Base-by-base conservation (phyloP, 2,797 vertebrate species). In the Carduelis carduelis region DNA sequence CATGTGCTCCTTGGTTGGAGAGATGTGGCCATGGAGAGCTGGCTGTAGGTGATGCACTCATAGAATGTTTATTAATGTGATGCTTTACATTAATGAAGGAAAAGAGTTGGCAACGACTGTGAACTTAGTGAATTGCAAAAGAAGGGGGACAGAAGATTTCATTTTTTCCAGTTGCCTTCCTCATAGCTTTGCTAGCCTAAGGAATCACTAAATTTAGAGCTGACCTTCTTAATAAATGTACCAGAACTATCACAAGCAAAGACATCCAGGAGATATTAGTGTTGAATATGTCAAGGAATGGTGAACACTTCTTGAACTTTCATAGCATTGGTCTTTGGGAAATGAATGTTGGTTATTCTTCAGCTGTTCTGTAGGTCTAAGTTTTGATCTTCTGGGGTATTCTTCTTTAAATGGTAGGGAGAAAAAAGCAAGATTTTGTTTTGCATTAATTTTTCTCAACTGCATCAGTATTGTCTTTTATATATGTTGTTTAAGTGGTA, bases 121-220 rank as follows among this genome's bases (percentile, higher is more conserved):
- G 86, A 50, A 60, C 44, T 84, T 90, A 84, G 87, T 95, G 91
- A 92, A 94, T 93, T 93, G 89, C 82, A 79, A 72, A 94, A 69
- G 89, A 94, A 95, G 50, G 55, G 39, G 43, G 59, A 76, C 90
- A 90, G 88, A 80, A 85, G 82, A 96, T 78, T 83, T 78, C 39
- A 85, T 96, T 92, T 94, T 92, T 97, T 95, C 95, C 92, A 89
- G n/a, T 96, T 96, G 93, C 90, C 93, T 96, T 97, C 93, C 95
- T 93, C 92, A 37, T 80, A 81, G 90, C 95, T 94, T 96, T 94
- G 76, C 88, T 96, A 87, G 95, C 96, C 95, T 94, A 92, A 97
- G 93, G 95, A 97, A 94, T 89, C 95, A 75, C 92, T 95, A 93
- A 97, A 86, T 94, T 93, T 96, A 93, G 95, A 93, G 59, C 92